phyloP scores from a whole-genome alignment of 2,888 invertebrate species.

The Lottia gigantea region DNA sequence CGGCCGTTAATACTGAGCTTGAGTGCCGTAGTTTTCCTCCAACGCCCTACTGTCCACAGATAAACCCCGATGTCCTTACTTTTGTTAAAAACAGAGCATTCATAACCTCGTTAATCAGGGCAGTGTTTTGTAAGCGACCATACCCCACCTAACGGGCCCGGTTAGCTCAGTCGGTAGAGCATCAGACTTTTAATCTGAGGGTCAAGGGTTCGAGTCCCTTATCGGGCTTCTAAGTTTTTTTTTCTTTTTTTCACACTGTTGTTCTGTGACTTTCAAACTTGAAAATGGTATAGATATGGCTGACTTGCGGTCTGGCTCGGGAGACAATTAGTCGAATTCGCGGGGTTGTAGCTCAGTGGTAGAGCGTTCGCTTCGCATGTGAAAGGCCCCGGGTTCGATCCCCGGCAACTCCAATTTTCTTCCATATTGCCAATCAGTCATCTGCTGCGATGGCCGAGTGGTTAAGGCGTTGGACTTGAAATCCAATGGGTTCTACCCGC shows the following conservation, averaged over 20 bases:
- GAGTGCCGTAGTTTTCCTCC: too few relatives aligned
- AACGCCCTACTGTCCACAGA: too few relatives aligned
- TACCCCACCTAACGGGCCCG: conserved; percentile 26
- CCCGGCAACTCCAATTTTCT: conserved; percentile 35
- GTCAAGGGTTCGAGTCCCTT: conserved; percentile 31
- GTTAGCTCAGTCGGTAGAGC: conserved; percentile 36
- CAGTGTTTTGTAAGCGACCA: too few relatives aligned
- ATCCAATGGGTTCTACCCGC: conserved; percentile 24
- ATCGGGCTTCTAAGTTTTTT: neutral
- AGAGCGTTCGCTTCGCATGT: conserved; percentile 44
- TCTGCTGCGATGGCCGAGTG: conserved; percentile 22
- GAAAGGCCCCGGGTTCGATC: conserved; percentile 44
- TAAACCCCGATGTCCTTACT: too few relatives aligned
- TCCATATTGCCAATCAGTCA: too few relatives aligned
- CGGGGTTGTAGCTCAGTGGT: conserved; percentile 41
- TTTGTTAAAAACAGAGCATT: too few relatives aligned
- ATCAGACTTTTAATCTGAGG: conserved; percentile 36
- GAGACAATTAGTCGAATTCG: neutral
- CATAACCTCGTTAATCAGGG: too few relatives aligned
- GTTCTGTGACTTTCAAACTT: too few relatives aligned
- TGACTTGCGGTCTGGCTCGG: too few relatives aligned
- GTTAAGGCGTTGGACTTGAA: conserved; percentile 25
- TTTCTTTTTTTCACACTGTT: too few relatives aligned
- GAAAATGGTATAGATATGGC: too few relatives aligned
- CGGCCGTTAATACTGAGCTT: too few relatives aligned